Evolutionary conservation across 1,140 invertebrate species (phyloP), one percentile per base, ranked within the genome.

Genomic region (Dolichoris vasculosae): DNA sequence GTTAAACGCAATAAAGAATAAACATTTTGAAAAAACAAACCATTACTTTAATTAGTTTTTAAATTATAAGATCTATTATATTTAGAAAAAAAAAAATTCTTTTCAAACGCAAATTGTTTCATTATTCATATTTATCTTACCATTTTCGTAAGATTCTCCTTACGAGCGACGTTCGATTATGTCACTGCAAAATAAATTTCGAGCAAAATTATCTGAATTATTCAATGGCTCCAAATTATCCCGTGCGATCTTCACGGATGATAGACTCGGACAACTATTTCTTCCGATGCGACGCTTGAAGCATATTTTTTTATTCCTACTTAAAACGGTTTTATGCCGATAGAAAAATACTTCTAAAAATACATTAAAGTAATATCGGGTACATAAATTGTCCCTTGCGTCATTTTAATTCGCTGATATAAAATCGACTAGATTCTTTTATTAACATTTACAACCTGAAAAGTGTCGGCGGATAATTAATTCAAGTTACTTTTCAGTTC

Each of bases 401-500:
- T 67, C n/a, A n/a, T n/a, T n/a, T n/a, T n/a, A n/a, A n/a, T n/a
- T n/a, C n/a, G n/a, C n/a, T n/a, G n/a, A n/a, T n/a, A n/a, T n/a
- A n/a, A n/a, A n/a, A n/a, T n/a, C n/a, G n/a, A n/a, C n/a, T n/a
- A n/a, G n/a, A n/a, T n/a, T n/a, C n/a, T n/a, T n/a, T 11, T 67
- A 67, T 67, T 30, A 9, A 35, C 35, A 11, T 67, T 15, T 35
- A 35, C 32, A 67, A 26, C 17, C 2, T 9, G 51, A 55, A 11
- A 40, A 26, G 8, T 20, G 7, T 8, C 1, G 6, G 0, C 46
- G 17, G 67, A 4, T 26, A 43, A 73, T 82, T 82, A 63, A 71
- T 30, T 30, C 6, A 1, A 13, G 38, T 83, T 30, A 48, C 38
- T 81, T 87, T 85, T 71, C 86, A 91, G 89, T 87, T 90, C 87